Evolutionary conservation across 2,888 invertebrate genomes (phyloP), one percentile per base, ranked within the genome.

Genomic region (Hypomecis atomaria): DNA sequence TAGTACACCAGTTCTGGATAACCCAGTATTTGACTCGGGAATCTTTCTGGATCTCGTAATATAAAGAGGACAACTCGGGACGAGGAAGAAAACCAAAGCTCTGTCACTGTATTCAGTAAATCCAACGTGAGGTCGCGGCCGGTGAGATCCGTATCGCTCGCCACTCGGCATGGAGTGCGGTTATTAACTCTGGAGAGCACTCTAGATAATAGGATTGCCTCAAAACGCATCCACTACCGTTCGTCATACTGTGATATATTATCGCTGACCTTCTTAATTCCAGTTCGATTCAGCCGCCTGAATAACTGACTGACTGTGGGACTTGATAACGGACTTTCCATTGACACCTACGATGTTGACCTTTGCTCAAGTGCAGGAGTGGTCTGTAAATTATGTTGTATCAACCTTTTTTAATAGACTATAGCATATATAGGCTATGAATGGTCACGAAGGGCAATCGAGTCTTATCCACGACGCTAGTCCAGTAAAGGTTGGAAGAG

Each of bases 151-250:
- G 84, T 88, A 88, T 84, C 86, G 71, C 76, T 78, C n/a, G n/a
- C 76, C 82, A 86, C 81, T 86, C 73, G 74, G 73, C 73, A 70
- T 86, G 79, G 78, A 88, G 90, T 88, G 84, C 70, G 82, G 84
- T 89, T 90, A 91, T 91, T 90, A 89, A 89, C 81, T 79, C 75
- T 87, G 74, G 71, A 89, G 89, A 86, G 89, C 91, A 91, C 91
- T 91, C 82, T 90, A 92, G 90, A 92, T 92, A 91, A 91, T 88
- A 81, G 80, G 83, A 89, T 89, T 85, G 85, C 75, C 80, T 80
- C 78, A 84, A 85, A 86, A 83, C 79, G 78, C 77, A 81, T 73
- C 59, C 72, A 71, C 74, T 73, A 73, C 68, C 73, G 73, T 76
- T 77, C 74, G 77, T 79, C 80, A 79, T 71, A 69, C 71, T 67